Evolutionary conservation across 2,888 invertebrate species (phyloP), one percentile per base, ranked within the genome.

Genomic region (Portevinia maculata): DNA sequence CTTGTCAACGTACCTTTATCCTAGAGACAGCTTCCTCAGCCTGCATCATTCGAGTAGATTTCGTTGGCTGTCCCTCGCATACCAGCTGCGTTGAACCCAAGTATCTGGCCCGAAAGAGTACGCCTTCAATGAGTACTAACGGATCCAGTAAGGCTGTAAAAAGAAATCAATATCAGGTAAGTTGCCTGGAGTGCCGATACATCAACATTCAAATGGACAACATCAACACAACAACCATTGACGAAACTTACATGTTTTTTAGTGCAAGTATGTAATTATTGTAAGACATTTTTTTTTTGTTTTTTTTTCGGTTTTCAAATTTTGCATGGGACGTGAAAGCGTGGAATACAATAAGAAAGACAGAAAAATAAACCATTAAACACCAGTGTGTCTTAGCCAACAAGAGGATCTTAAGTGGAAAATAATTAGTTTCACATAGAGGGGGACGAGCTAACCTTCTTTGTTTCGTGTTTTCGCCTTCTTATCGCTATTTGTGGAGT

Each of bases 1-100:
- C 13, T 0, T 44, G 13, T 4, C 8, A 53, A 86, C 85, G 91
- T 93, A 99, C 99, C 98, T 99, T 99, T 88, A 99, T 99, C 90
- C 99, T 94, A 32, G 99, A 98, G 1, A 99, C 99, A 0, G 99
- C 99, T 91, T 99, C 99, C 91, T 99, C 99, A 1, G 99, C 99
- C 90, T 99, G 99, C 93, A 99, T 96, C 99, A 99, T 99, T 85
- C 99, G 93, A 17, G 99, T 98, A 2, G 98, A 97, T 91, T 99
- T 99, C 0, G 99, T 99, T 1, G 99, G 99, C 88, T 99, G 98
- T 0, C 99, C 99, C 90, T 99, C 99, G 89, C 99, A 99, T 8
- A 98, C 97, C 79, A 99, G 93, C 90, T 99, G 99, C 4, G 99
- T 99, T 28, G 99, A 99, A 73, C 99, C 99, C 86, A 99, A 93